Percentiles rank a stretch among this genome's conserved stretches.
These are phyloP conservation scores for Agrochola lota DNA, from an alignment of 2,888 invertebrate species.

Conservation along the genomic window DNA sequence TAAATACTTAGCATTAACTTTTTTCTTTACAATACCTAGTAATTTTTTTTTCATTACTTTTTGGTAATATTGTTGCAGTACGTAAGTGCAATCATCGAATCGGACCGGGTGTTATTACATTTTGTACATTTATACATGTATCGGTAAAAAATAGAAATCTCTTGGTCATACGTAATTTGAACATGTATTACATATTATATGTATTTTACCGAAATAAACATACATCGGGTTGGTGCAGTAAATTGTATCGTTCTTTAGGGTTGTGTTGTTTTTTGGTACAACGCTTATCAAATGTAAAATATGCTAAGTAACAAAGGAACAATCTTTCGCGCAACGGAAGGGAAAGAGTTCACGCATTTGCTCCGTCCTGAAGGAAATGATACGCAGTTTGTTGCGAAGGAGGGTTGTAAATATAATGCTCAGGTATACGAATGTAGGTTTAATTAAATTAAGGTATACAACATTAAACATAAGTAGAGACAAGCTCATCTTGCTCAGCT, in stretches of 20 bases:
- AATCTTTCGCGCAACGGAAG: slow-evolving; percentile 27
- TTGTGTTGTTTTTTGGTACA: slow-evolving; percentile 51
- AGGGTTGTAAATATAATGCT: neutral
- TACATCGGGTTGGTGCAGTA: slow-evolving; percentile 42
- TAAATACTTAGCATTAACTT: no score
- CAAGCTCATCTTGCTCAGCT: neutral
- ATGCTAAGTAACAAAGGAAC: slow-evolving; percentile 55
- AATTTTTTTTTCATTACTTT: no score
- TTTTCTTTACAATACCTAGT: no score
- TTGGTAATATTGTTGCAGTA: no score
- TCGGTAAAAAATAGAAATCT: slow-evolving; percentile 25
- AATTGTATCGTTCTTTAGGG: slow-evolving; percentile 38
- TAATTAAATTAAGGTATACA: slow-evolving; percentile 24
- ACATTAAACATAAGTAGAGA: neutral
- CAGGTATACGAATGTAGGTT: neutral
- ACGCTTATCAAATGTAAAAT: slow-evolving; percentile 58
- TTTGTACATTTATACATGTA: neutral
- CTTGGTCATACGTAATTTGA: slow-evolving; percentile 11
- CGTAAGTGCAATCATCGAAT: no score
- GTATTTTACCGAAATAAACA: slow-evolving; percentile 56
- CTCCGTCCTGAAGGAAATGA: slow-evolving; percentile 33
- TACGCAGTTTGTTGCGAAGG: slow-evolving; percentile 19
- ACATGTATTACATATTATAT: no score
- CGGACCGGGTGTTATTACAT: no score
- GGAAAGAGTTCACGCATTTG: slow-evolving; percentile 35